Conservation (phyloP, 1,140 invertebrate species). For the Cydia fagiglandana region DNA sequence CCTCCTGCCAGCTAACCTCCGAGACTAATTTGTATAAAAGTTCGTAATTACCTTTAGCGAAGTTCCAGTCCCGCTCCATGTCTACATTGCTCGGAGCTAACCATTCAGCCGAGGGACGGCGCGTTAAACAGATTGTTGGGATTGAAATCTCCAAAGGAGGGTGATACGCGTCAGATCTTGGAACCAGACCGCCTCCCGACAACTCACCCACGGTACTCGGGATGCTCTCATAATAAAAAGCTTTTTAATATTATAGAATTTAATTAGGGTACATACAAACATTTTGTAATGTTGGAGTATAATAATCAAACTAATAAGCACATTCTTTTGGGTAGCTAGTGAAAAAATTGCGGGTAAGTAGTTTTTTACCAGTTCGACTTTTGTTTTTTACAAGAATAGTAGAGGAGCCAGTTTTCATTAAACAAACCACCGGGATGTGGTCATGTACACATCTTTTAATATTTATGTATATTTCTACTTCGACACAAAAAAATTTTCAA, state of each 20-base stretch:
- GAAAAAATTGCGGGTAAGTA: constrained; percentile 66
- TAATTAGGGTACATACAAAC: constrained; percentile 79
- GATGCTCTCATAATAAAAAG: too few species aligned
- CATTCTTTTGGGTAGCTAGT: constrained; percentile 67
- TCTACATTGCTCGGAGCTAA: too few species aligned
- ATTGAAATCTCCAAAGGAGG: too few species aligned
- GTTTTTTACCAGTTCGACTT: constrained; percentile 37
- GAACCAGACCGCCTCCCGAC: too few species aligned
- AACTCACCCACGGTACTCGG: too few species aligned
- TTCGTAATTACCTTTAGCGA: too few species aligned
- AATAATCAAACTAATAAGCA: constrained; percentile 77
- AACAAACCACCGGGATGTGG: constrained; percentile 2
- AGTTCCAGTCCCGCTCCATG: too few species aligned
- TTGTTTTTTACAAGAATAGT: constrained; percentile 11
- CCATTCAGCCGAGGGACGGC: too few species aligned
- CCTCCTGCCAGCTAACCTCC: too few species aligned
- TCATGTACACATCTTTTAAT: constrained; percentile 16
- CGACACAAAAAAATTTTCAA: constrained; percentile 14
- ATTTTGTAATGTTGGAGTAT: constrained; percentile 77
- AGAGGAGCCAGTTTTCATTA: constrained; percentile 23
- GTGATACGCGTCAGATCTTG: too few species aligned
- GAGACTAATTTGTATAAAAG: too few species aligned
- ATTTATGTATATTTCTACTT: constrained; percentile 21
- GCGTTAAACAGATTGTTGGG: too few species aligned
- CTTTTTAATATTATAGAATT: constrained; percentile 73